These are phyloP conservation scores for Lordiphosa clarofinis DNA, from an alignment of 1,140 invertebrate species.

Conservation along the genomic window DNA sequence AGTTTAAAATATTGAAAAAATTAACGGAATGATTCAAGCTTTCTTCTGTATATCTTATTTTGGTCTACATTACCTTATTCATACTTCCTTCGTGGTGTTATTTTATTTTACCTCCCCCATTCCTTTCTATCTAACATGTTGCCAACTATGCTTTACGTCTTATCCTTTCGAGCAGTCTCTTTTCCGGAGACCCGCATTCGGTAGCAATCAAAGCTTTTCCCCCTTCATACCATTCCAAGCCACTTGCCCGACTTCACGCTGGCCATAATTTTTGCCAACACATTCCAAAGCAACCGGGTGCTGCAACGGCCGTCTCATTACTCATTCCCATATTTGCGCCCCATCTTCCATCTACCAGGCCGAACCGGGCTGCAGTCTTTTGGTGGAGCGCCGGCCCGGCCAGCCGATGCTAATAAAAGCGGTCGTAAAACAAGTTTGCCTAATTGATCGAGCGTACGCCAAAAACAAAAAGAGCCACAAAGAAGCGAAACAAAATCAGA, in stretches of 20 bases:
- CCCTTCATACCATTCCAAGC: slow-evolving; percentile 2
- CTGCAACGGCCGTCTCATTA: slow-evolving; percentile 52
- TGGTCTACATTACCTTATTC: too few species aligned
- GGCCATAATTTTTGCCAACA: slow-evolving; percentile 68
- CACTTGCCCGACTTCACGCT: slow-evolving; percentile 48
- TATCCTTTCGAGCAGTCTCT: too few species aligned
- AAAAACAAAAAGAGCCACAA: slow-evolving; percentile 37
- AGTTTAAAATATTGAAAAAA: too few species aligned
- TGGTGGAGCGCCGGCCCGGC: slow-evolving; percentile 62
- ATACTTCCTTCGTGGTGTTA: too few species aligned
- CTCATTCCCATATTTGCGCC: slow-evolving; percentile 49
- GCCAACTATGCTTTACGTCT: too few species aligned
- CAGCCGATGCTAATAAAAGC: slow-evolving; percentile 72
- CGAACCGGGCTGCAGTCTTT: neutral
- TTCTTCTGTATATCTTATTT: too few species aligned
- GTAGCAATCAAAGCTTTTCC: neutral
- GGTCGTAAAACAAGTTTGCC: slow-evolving; percentile 80
- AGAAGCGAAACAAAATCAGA: slow-evolving; percentile 37
- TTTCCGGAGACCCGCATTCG: neutral
- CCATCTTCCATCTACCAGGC: slow-evolving; percentile 3
- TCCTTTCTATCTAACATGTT: too few species aligned
- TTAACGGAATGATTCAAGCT: too few species aligned
- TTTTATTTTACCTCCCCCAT: too few species aligned
- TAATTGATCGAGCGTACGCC: slow-evolving; percentile 80
- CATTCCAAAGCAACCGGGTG: slow-evolving; percentile 58